Evolutionary conservation across 2,888 invertebrate genomes (phyloP).

Genomic region (Loripinus fragilis): DNA sequence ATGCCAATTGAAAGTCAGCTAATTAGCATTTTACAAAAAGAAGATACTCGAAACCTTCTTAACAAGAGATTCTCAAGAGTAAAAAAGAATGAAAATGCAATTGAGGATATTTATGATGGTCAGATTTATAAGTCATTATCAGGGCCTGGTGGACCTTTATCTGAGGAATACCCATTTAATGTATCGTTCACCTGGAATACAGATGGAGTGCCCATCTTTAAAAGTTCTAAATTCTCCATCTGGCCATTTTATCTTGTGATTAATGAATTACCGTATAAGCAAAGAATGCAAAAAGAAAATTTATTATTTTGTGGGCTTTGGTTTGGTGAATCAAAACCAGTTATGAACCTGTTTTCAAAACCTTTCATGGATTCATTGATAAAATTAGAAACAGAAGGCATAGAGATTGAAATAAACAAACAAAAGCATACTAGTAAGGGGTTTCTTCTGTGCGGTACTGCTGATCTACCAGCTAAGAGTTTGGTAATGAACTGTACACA

Average conservation of each 20-base stretch:
- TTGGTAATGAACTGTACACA: constrained; percentile 46
- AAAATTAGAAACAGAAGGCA: constrained; percentile 35
- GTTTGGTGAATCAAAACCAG: constrained; percentile 44
- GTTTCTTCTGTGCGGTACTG: constrained; percentile 50
- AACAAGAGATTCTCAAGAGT: background rate
- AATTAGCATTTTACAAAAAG: background rate
- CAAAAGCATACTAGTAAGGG: constrained; percentile 2
- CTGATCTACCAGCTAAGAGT: constrained; percentile 59
- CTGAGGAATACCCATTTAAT: background rate
- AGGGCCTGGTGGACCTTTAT: background rate
- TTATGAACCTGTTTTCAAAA: constrained; percentile 33
- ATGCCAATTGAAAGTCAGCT: constrained; percentile 6
- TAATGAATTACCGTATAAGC: constrained; percentile 38
- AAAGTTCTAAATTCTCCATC: constrained; percentile 45
- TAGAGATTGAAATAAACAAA: background rate
- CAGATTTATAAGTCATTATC: background rate
- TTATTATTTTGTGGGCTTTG: constrained; percentile 45
- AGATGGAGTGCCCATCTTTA: constrained; percentile 49
- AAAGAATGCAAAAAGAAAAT: constrained; percentile 33
- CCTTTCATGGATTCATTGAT: constrained; percentile 27
- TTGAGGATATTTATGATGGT: constrained; percentile 16
- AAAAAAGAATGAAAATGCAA: background rate
- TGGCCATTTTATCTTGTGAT: constrained; percentile 44
- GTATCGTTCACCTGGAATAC: constrained; percentile 29
- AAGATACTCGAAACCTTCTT: no score